Percentiles rank a stretch among this genome's conserved stretches.
Conservation (phyloP, 2,888 invertebrate species). For the Auanema sp. region DNA sequence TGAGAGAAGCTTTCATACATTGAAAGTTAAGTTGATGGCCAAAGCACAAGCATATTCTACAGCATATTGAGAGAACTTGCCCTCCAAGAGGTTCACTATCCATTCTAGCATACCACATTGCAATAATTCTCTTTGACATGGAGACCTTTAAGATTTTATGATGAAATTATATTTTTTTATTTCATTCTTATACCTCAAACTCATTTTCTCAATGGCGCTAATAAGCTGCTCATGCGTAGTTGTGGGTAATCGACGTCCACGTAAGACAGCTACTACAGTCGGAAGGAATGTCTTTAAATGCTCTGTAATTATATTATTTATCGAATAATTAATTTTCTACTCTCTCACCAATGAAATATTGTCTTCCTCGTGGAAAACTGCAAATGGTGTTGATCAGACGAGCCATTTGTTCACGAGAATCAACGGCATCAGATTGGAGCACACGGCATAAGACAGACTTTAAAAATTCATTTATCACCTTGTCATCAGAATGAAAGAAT, state of each 20-base stretch:
- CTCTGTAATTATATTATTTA: slow-evolving; percentile 14
- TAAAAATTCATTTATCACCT: not conserved
- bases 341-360: slow-evolving; percentile 29
- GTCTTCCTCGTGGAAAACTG: slow-evolving; percentile 31
- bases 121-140: slow-evolving; percentile 33
- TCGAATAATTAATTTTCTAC: not conserved
- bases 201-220: slow-evolving; percentile 39
- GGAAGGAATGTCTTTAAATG: slow-evolving; percentile 37
- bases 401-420: slow-evolving; percentile 41
- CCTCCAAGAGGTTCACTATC: slow-evolving; percentile 37
- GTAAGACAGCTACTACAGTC: slow-evolving; percentile 28
- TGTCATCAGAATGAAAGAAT: not conserved
- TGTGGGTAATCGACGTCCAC: slow-evolving; percentile 35
- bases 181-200: slow-evolving; percentile 22
- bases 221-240: slow-evolving; percentile 42
- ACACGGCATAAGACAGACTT: slow-evolving; percentile 34
- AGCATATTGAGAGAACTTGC: slow-evolving; percentile 37
- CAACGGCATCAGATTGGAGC: slow-evolving; percentile 42
- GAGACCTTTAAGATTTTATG: not conserved
- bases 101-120: slow-evolving; percentile 41
- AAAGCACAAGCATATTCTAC: slow-evolving; percentile 39
- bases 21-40: slow-evolving; percentile 34
- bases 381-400: slow-evolving; percentile 42
- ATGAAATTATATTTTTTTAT: slow-evolving; percentile 2
- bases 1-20: slow-evolving; percentile 22